These are phyloP conservation scores for Cromileptes altivelis DNA, from an alignment of 2,113 vertebrate species.

Conservation along the genomic window DNA sequence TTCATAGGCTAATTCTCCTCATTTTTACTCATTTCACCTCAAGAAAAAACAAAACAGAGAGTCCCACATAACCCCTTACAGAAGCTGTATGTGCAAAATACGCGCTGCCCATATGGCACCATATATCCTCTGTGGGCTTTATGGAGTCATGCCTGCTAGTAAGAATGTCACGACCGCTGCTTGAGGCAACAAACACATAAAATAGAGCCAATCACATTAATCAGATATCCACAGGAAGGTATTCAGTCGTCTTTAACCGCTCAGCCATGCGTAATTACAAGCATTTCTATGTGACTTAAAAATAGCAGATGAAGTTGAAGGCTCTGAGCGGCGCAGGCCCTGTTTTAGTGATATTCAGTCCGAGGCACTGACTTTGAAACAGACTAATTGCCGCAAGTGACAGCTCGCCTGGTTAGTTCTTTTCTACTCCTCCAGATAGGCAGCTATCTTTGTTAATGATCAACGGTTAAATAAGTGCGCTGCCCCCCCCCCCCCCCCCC, in stretches of 20 bases:
- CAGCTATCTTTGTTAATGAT: conserved; percentile 36
- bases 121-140: not conserved
- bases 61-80: no score
- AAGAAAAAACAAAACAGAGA: no score
- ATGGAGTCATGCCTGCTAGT: not conserved
- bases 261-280: conserved; percentile 1
- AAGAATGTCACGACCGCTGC: not conserved
- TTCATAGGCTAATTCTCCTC: no score
- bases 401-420: not conserved
- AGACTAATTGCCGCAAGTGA: not conserved
- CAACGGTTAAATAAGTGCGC: conserved; percentile 17
- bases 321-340: not conserved
- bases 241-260: not conserved
- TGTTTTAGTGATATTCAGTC: not conserved
- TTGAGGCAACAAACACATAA: not conserved
- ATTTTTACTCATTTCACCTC: no score
- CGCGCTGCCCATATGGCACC: not conserved
- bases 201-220: not conserved
- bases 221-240: conserved; percentile 8
- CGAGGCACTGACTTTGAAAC: not conserved
- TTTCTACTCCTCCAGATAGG: conserved; percentile 4
- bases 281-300: not conserved
- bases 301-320: not conserved
- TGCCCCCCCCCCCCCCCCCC: not conserved
- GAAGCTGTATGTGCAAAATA: not conserved